phyloP scores from a whole-genome alignment of 2,113 vertebrate species.

The Cnemophilus loriae region DNA sequence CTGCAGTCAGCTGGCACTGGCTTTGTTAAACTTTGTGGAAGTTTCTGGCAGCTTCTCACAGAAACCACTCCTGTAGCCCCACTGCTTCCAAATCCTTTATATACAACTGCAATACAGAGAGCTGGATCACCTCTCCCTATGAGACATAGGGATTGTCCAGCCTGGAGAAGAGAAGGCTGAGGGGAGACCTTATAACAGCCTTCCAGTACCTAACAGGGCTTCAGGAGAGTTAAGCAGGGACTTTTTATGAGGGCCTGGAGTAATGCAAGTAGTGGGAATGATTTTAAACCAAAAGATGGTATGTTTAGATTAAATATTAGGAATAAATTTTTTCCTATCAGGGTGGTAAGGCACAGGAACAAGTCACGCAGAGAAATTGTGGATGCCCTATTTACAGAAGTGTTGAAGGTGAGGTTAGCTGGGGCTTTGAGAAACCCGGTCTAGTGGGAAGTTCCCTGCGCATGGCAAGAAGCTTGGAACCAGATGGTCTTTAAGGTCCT shows the following conservation, averaged over 20 bases:
- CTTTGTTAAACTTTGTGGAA: not conserved
- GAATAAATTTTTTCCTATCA: not conserved
- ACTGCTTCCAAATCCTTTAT: not conserved
- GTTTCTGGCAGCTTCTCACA: not conserved
- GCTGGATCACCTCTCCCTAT: not conserved
- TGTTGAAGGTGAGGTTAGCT: not conserved
- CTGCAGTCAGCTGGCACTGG: not conserved
- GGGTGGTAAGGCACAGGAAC: not conserved
- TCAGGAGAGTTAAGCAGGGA: not conserved
- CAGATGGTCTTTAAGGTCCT: not conserved
- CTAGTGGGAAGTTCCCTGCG: not conserved
- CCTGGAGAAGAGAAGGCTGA: not conserved
- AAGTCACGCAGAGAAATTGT: not conserved
- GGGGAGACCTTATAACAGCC: not conserved
- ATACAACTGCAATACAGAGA: not conserved
- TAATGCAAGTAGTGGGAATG: not conserved
- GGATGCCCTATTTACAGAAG: not conserved
- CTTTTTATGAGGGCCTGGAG: rapidly evolving
- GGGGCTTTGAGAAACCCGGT: not conserved
- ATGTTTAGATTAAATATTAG: not conserved
- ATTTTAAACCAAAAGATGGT: not conserved
- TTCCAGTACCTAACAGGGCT: rapidly evolving
- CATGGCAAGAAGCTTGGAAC: not conserved
- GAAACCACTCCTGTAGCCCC: not conserved
- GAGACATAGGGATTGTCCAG: not conserved